These are phyloP conservation scores for Etheostoma nigrum DNA, from an alignment of 2,797 vertebrate species.

Conservation along the genomic window DNA sequence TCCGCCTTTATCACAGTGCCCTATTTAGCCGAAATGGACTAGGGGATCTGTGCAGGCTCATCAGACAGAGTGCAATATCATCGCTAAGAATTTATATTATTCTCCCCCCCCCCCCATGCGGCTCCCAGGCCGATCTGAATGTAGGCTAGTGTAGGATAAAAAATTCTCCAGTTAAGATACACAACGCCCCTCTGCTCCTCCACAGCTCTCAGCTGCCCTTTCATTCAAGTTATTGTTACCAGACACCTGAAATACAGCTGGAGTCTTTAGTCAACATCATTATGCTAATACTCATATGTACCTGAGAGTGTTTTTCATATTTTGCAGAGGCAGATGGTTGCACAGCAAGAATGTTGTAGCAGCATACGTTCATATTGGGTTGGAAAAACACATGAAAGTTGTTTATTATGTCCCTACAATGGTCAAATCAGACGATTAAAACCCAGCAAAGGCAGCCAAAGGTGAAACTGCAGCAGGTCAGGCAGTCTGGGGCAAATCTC, in stretches of 20 bases:
- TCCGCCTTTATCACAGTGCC: slow-evolving; percentile 13
- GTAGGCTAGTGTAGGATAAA: background rate
- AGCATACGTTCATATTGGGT: background rate
- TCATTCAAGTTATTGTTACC: slow-evolving; percentile 9
- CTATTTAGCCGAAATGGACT: slow-evolving; percentile 13
- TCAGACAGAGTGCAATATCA: slow-evolving; percentile 10
- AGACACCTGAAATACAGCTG: slow-evolving; percentile 10
- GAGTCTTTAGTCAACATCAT: background rate
- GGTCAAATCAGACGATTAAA: background rate
- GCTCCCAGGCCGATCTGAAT: background rate
- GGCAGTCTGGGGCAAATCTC: background rate
- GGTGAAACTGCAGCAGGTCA: slow-evolving; percentile 1
- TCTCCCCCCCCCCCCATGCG: background rate
- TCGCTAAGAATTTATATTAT: background rate
- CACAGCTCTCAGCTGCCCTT: background rate
- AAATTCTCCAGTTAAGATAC: background rate
- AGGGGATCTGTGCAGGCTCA: slow-evolving; percentile 15
- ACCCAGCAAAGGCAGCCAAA: background rate
- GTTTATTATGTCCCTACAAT: background rate
- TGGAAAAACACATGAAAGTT: background rate
- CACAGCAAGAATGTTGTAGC: background rate
- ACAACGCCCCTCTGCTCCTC: background rate
- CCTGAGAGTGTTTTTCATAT: background rate
- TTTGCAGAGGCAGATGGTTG: background rate
- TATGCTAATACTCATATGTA: background rate